A percentile compares a stretch with the other conserved stretches of the same genome.
Conservation (phyloP, 2,888 invertebrate species). For the Microctonus aethiopoides region DNA sequence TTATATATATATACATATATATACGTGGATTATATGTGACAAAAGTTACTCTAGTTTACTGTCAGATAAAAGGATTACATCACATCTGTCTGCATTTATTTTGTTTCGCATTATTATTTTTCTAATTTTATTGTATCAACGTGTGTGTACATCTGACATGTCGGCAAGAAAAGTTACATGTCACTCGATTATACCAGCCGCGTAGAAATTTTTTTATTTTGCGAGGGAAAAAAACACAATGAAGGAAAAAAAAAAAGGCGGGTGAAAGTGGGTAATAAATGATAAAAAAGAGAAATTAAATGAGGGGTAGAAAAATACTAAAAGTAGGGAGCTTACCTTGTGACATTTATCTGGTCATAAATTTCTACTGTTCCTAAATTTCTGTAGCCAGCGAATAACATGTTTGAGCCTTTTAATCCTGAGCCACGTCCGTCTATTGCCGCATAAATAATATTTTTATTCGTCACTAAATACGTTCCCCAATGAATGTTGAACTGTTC, state of each 20-base stretch:
- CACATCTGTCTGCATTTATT: constrained; percentile 39
- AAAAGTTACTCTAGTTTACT: constrained; percentile 54
- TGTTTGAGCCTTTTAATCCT: constrained; percentile 84
- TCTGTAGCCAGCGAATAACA: constrained; percentile 85
- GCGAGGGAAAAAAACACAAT: no score
- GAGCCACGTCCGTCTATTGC: constrained; percentile 93
- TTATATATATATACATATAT: no score
- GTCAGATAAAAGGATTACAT: constrained; percentile 47
- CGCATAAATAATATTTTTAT: constrained; percentile 87
- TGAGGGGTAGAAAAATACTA: neutral
- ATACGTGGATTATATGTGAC: constrained; percentile 47
- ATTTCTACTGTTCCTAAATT: constrained; percentile 91
- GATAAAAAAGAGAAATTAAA: neutral
- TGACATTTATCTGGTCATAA: constrained; percentile 88
- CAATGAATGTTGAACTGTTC: constrained; percentile 87
- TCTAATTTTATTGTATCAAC: neutral
- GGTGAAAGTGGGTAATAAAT: neutral
- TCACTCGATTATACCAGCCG: neutral
- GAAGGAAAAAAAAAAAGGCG: neutral
- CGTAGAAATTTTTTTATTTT: no score
- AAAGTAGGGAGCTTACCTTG: constrained; percentile 70
- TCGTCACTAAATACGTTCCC: constrained; percentile 87
- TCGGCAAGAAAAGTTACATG: neutral
- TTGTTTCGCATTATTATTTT: neutral
- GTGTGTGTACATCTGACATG: constrained; percentile 2